Base-by-base conservation (phyloP, 2,113 vertebrate genomes). In the Antigone vipio region DNA sequence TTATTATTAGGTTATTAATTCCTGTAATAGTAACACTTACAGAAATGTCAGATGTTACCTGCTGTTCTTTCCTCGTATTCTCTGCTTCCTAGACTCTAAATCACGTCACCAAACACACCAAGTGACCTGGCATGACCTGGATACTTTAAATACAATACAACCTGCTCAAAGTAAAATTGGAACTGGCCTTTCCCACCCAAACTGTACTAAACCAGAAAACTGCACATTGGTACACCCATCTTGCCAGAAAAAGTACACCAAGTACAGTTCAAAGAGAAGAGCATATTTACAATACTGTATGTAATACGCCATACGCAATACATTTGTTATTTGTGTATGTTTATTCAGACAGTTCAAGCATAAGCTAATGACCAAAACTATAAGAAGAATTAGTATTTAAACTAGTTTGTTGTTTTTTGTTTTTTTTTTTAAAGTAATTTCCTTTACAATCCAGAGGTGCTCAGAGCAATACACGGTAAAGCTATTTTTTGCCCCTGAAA, bases 1-100 rank as follows among this genome's bases (percentile, higher is more conserved):
- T n/a, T n/a, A n/a, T n/a, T n/a, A n/a, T 38, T 5, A 95, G 69
- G 55, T 89, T 96, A 97, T 96, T 88, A 97, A 97, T 90, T 97
- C 87, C 92, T 71, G 40, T 72, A 87, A 96, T n/a, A 82, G 75
- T 76, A 96, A 66, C 6, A 26, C 22, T 71, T 38, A 67, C 5
- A 86, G 68, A 67, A 68, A 77, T 3, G 5, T 38, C 73, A 88
- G n/a, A n/a, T 64, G 42, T 78, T 42, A 45, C 29, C 79, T 27
- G 15, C 27, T 66, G 49, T 35, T 72, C 74, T 47, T 35, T 19
- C 7, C 29, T 67, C 1, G 0, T 6, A 7, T 15, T 89, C 52
- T 69, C 40, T 72, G 40, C 50, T 88, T 84, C n/a, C 68, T 18
- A 35, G 22, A 42, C 45, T 58, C 64, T 32, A 62, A 81, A 75